These are phyloP conservation scores for Sebastes hubbsi DNA, from an alignment of 2,797 vertebrate genomes.

Conservation along the genomic window DNA sequence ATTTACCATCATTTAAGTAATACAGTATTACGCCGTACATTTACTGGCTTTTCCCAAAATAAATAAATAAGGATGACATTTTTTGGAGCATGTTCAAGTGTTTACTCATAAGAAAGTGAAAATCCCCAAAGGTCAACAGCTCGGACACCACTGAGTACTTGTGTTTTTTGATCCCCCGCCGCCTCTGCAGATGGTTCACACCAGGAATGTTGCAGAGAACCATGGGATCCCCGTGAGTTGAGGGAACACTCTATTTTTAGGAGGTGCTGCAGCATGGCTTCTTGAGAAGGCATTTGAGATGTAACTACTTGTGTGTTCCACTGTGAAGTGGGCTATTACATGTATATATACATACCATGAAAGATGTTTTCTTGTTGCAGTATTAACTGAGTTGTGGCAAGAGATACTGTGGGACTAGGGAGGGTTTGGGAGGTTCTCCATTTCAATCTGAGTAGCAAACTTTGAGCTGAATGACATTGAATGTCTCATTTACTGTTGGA, in stretches of 20 bases:
- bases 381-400: not conserved
- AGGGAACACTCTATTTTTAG: slow-evolving; percentile 78
- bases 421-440: not conserved
- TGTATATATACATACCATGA: not conserved
- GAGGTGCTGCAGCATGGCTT: slow-evolving; percentile 23
- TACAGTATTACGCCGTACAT: not conserved
- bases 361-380: not conserved
- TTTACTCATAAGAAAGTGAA: slow-evolving; percentile 26
- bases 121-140: slow-evolving; percentile 51
- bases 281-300: slow-evolving; percentile 58
- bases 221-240: slow-evolving; percentile 66
- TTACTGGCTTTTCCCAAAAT: not conserved
- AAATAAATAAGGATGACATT: not conserved
- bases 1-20: not conserved
- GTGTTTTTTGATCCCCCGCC: slow-evolving; percentile 38
- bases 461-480: not conserved
- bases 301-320: slow-evolving; percentile 29
- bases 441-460: not conserved
- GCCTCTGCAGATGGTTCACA: slow-evolving; percentile 60
- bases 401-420: not conserved
- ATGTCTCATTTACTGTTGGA: not conserved
- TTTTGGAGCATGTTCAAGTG: not conserved
- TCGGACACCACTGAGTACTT: slow-evolving; percentile 8
- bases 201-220: slow-evolving; percentile 70
- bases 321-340: not conserved